phyloP scores from a whole-genome alignment of 2,797 vertebrate genomes.

The Enteromius trimaculatus region DNA sequence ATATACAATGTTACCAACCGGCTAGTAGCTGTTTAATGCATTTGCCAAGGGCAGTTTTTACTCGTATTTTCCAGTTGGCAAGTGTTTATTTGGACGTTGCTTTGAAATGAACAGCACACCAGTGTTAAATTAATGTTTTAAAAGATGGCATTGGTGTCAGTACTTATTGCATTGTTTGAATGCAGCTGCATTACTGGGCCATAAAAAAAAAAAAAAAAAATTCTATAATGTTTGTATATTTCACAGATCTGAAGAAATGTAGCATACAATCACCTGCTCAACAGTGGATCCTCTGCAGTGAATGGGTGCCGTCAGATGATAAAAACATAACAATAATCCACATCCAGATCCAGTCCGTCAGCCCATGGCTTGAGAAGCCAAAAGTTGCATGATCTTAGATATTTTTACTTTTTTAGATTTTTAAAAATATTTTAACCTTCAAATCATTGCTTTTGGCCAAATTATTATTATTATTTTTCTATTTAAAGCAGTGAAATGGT shows the following conservation, averaged over 20 bases:
- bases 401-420: no score
- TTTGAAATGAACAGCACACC: not conserved
- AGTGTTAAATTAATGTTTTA: not conserved
- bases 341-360: not conserved
- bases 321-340: not conserved
- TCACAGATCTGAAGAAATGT: not conserved
- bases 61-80: not conserved
- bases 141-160: not conserved
- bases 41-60: conserved; percentile 25
- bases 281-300: not conserved
- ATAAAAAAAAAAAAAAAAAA: not conserved
- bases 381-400: not conserved
- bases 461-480: not conserved
- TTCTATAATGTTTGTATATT: not conserved
- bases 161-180: not conserved
- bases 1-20: not conserved
- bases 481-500: not conserved
- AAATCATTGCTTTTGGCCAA: not conserved
- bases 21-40: conserved; percentile 9
- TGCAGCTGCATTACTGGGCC: not conserved
- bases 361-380: not conserved
- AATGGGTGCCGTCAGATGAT: not conserved
- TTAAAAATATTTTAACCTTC: not conserved
- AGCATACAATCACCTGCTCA: not conserved
- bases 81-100: not conserved